phyloP scores from a whole-genome alignment of 2,113 vertebrate genomes.

The Brachirus orientalis region DNA sequence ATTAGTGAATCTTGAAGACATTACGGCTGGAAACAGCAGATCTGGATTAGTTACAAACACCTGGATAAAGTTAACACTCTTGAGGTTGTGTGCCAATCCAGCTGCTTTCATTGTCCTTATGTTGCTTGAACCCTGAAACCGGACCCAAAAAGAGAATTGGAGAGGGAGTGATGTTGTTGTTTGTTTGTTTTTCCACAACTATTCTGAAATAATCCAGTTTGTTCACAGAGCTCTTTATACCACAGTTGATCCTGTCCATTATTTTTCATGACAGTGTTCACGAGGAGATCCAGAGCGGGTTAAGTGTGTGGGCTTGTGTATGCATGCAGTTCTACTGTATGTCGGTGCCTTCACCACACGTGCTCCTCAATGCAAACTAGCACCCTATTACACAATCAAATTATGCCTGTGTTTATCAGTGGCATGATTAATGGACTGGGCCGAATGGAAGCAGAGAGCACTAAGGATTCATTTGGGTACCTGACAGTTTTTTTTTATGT shows the following conservation, averaged over 20 bases:
- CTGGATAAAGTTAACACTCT: too few relatives aligned
- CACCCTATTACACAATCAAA: conserved; percentile 67
- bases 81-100: too few relatives aligned
- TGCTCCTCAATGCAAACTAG: conserved; percentile 44
- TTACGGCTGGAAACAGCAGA: too few relatives aligned
- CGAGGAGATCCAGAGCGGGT: background rate
- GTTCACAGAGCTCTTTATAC: too few relatives aligned
- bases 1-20: too few relatives aligned
- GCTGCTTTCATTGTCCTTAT: too few relatives aligned
- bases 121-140: too few relatives aligned
- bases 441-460: conserved; percentile 53
- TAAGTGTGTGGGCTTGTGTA: conserved; percentile 9
- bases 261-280: background rate
- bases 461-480: conserved; percentile 70
- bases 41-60: too few relatives aligned
- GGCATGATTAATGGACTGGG: conserved; percentile 65
- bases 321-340: background rate
- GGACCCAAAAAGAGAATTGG: too few relatives aligned
- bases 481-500: conserved; percentile 67
- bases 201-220: conserved; percentile 11
- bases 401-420: conserved; percentile 66
- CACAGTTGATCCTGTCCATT: too few relatives aligned
- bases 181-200: background rate
- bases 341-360: conserved; percentile 15
- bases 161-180: too few relatives aligned